Percentiles rank a stretch among this genome's conserved stretches.
Evolutionary conservation across 2,888 invertebrate genomes (phyloP).

Genomic region (Caenorhabditis panamensis): DNA sequence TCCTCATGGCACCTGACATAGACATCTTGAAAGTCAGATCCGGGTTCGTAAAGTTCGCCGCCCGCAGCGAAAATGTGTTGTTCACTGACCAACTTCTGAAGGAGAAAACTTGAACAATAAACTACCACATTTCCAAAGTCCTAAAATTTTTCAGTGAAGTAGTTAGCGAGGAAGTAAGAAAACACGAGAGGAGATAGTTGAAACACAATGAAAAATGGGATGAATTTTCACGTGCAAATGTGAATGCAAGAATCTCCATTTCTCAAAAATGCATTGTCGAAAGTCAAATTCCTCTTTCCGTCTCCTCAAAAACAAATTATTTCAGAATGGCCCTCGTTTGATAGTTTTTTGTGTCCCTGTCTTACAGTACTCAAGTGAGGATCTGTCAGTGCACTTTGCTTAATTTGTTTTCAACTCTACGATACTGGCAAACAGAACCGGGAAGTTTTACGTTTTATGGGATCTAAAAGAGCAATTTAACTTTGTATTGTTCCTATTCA

Average conservation of each 20-base stretch:
- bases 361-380: background rate
- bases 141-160: too few species aligned
- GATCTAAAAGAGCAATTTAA: background rate
- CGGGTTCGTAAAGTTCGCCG: slow-evolving; percentile 5
- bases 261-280: background rate
- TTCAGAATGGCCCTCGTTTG: slow-evolving; percentile 9
- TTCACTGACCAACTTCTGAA: slow-evolving; percentile 1
- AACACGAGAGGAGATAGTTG: background rate
- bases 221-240: background rate
- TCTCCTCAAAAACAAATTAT: slow-evolving; percentile 11
- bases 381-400: background rate
- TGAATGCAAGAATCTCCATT: too few species aligned
- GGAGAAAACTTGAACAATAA: slow-evolving; percentile 17
- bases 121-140: slow-evolving; percentile 4
- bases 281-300: background rate
- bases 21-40: slow-evolving; percentile 10
- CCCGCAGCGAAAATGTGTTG: background rate
- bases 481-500: background rate
- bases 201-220: slow-evolving; percentile 4
- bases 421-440: too few species aligned
- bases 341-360: background rate
- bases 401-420: background rate
- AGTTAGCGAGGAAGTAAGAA: too few species aligned
- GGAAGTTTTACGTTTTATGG: too few species aligned
- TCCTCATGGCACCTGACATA: slow-evolving; percentile 22